Conservation (phyloP, 2,888 invertebrate species). For the Phanerotoma sp. region DNA sequence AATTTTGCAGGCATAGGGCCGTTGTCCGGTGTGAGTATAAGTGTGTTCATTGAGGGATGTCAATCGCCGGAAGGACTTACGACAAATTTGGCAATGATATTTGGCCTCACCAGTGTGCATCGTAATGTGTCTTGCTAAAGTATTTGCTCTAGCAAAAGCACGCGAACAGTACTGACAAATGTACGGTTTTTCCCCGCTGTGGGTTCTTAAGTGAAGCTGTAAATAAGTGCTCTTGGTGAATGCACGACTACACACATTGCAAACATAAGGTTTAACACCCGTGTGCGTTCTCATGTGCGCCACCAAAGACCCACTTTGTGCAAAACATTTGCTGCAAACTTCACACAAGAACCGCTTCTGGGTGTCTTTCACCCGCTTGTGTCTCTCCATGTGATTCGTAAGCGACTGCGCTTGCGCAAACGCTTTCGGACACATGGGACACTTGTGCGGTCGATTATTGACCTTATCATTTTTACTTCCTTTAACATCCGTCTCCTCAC, state of each 20-base stretch:
- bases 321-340: conserved; percentile 53
- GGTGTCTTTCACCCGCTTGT: conserved; percentile 48
- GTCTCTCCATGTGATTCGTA: conserved; percentile 51
- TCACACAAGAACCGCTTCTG: conserved; percentile 52
- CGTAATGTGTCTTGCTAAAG: conserved; percentile 52
- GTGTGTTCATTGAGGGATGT: conserved; percentile 53
- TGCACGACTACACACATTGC: conserved; percentile 50
- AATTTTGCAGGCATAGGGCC: conserved; percentile 53
- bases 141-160: conserved; percentile 52
- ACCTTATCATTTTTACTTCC: conserved; percentile 34
- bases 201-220: conserved; percentile 50
- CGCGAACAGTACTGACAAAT: conserved; percentile 53
- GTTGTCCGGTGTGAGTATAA: conserved; percentile 52
- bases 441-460: conserved; percentile 45
- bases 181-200: conserved; percentile 53
- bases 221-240: conserved; percentile 54
- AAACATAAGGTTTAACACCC: conserved; percentile 52
- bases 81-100: conserved; percentile 52
- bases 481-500: too few relatives aligned
- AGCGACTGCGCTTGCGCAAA: conserved; percentile 50
- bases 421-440: conserved; percentile 49
- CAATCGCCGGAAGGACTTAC: conserved; percentile 50
- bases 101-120: conserved; percentile 55
- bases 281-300: conserved; percentile 55
- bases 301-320: conserved; percentile 51